Evolutionary conservation across 2,888 invertebrate genomes (phyloP), one percentile per base, ranked within the genome.

Genomic region (Zonitis immaculata): DNA sequence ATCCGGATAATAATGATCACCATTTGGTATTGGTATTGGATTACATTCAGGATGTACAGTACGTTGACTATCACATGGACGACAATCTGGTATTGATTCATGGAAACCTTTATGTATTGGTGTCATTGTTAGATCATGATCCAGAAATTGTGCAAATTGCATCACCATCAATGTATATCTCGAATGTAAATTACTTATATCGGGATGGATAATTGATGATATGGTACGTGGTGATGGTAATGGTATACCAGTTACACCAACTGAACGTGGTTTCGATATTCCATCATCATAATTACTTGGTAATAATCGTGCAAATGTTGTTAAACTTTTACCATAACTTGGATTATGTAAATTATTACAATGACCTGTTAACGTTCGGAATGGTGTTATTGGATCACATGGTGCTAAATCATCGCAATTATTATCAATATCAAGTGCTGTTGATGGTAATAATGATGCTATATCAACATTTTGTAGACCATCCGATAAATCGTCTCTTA

Each of bases 141-240:
- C 96, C 16, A 96, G 74, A 67, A 97, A 88, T 74, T 96, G 95
- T 0, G 94, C 95, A 67, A 87, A 95, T 78, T 95, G 95, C 95
- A 96, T 96, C 35, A 90, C 83, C 89, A 95, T 91, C 14, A 95
- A 78, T 0, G 93, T 89, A 75, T 95, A 95, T 6, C 92, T 81
- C 0, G 87, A 87, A 70, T 94, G 93, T 16, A 94, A 79, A 71
- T 94, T 91, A 27, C 92, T 92, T 54, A 94, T 91, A 68, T 95
- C 94, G 0, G 93, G 91, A 73, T 96, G 96, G 45, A 96, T 89
- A 1, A 87, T 84, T 0, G 92, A 89, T 0, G 95, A 95, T 30
- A 96, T 84, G 0, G 87, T 79, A 35, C 96, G 80, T 0, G 95
- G 92, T 22, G 93, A 92, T 0, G 95, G 95, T 16, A 96, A 76